A percentile compares a stretch with the other conserved stretches of the same genome.
These are phyloP conservation scores for Enteromius afrohamiltoni DNA, from an alignment of 2,797 vertebrate species.

Conservation along the genomic window DNA sequence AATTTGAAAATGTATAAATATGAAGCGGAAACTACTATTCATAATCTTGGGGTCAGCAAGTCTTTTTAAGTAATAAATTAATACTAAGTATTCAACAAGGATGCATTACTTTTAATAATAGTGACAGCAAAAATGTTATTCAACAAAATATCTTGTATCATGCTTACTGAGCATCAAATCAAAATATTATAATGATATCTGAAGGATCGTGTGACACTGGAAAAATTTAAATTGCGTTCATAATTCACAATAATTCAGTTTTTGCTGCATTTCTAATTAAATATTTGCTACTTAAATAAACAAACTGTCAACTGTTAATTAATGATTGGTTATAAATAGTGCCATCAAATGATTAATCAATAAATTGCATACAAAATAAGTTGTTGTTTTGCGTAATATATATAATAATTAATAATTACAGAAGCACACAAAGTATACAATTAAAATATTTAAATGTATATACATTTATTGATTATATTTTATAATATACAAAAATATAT, in stretches of 20 bases:
- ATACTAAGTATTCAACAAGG: background rate
- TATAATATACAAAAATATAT: no score
- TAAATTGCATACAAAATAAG: no score
- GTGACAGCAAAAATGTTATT: background rate
- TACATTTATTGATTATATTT: no score
- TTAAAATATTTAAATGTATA: no score
- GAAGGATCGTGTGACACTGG: background rate
- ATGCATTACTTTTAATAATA: background rate
- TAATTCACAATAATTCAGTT: background rate
- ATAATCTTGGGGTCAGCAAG: background rate
- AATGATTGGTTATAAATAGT: background rate
- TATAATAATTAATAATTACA: no score
- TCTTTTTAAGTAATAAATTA: background rate
- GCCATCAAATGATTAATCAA: no score
- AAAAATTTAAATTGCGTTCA: background rate
- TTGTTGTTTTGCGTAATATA: no score
- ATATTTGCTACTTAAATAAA: background rate
- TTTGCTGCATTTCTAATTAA: no score
- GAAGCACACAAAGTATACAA: no score
- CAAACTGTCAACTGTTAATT: background rate
- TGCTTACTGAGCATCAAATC: background rate
- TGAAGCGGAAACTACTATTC: background rate
- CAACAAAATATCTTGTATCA: background rate
- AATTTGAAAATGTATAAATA: background rate
- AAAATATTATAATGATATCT: background rate